A percentile compares a stretch with the other conserved stretches of the same genome.
Evolutionary conservation across 2,113 vertebrate species (phyloP).

Genomic region (Odocoileus hemionus): DNA sequence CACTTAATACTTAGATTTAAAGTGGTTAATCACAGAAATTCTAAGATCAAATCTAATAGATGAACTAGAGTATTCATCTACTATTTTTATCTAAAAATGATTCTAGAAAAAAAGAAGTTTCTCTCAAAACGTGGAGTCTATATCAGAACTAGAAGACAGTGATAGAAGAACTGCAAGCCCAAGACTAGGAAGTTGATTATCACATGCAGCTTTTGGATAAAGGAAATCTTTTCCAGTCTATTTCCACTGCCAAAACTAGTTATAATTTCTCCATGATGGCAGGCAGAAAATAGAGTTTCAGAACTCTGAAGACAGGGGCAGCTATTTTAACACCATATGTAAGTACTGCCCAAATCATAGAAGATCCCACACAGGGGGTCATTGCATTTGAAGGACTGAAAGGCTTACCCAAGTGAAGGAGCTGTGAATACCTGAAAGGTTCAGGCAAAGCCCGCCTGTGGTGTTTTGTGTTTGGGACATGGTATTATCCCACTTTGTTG

Average conservation of each 20-base stretch:
- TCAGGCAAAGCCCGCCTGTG: not conserved
- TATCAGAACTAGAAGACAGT: not conserved
- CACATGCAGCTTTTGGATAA: not conserved
- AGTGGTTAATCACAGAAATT: not conserved
- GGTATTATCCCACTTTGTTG: not conserved
- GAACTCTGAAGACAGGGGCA: not conserved
- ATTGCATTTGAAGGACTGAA: not conserved
- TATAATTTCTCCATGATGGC: not conserved
- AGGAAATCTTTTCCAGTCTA: not conserved
- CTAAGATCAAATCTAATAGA: not conserved
- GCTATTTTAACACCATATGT: not conserved
- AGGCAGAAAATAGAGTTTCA: not conserved
- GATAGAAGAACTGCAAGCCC: not conserved
- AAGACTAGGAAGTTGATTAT: not conserved
- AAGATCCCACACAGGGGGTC: not conserved
- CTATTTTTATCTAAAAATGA: not conserved
- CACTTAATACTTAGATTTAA: not conserved
- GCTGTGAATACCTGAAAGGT: not conserved
- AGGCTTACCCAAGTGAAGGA: not conserved
- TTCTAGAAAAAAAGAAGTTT: not conserved
- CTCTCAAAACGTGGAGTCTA: not conserved
- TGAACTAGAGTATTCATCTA: not conserved
- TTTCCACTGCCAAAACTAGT: not conserved
- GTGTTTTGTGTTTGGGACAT: not conserved
- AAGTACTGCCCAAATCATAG: not conserved